These are phyloP conservation scores for Reticulitermes lucifugus DNA, from an alignment of 2,888 invertebrate species.

Conservation along the genomic window DNA sequence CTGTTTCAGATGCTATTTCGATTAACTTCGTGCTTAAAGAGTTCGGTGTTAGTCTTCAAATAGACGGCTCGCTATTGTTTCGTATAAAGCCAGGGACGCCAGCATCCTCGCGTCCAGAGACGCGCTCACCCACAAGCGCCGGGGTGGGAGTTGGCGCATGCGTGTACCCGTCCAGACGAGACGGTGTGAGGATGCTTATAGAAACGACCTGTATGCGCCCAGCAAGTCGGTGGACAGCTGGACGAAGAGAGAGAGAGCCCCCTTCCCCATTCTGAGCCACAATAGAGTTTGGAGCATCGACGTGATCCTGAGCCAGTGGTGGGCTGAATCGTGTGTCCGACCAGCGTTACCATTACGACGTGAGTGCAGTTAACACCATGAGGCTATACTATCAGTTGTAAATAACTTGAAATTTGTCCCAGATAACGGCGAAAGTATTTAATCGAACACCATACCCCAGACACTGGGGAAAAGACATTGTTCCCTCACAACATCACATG, in stretches of 20 bases:
- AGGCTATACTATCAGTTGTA: neutral
- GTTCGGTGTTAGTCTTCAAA: neutral
- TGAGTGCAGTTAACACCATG: neutral
- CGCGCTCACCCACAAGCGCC: neutral
- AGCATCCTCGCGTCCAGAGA: slow-evolving; percentile 2
- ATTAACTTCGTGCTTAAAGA: no score
- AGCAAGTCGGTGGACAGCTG: neutral
- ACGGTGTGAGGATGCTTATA: no score
- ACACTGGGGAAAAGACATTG: no score
- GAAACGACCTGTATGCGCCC: no score
- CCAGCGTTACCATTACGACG: neutral
- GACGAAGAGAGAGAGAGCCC: neutral
- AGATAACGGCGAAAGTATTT: no score
- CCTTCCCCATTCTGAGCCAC: neutral
- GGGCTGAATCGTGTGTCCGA: neutral
- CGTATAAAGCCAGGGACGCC: neutral
- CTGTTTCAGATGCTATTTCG: no score
- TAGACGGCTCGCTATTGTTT: neutral
- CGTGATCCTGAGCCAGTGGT: no score
- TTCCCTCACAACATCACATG: no score
- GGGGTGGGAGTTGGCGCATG: slow-evolving; percentile 8
- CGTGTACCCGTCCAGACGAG: neutral
- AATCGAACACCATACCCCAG: no score
- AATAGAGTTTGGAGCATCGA: neutral
- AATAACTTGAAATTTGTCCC: neutral